Evolutionary conservation across 1,140 invertebrate species (phyloP).

Genomic region (Drosophila nasuta): DNA sequence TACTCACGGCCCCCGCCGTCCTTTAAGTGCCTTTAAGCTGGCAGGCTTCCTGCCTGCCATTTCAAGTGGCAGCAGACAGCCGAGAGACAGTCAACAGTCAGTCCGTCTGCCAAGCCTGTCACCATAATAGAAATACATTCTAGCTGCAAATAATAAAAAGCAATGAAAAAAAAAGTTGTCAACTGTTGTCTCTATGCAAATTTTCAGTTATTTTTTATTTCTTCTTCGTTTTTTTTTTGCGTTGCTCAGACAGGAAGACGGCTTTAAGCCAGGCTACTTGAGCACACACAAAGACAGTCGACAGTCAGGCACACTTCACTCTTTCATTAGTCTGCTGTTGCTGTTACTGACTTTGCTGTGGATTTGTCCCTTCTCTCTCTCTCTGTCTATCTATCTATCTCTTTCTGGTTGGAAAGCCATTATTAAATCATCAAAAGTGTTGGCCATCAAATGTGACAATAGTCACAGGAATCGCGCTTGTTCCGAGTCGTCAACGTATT

Average conservation of each 20-base stretch:
- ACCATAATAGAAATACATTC: conserved; percentile 61
- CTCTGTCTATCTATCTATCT: conserved; percentile 1
- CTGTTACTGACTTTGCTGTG: background rate
- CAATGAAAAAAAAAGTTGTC: conserved; percentile 67
- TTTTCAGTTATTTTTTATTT: conserved; percentile 28
- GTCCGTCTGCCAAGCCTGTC: conserved; percentile 49
- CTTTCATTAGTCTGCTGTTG: conserved; percentile 37
- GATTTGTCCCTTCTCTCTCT: too few species aligned
- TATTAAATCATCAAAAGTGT: conserved; percentile 81
- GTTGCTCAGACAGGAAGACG: conserved; percentile 4
- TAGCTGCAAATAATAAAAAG: conserved; percentile 65
- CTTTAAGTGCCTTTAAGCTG: conserved; percentile 58
- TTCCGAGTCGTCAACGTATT: conserved; percentile 10
- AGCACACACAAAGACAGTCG: background rate
- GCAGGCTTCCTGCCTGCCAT: conserved; percentile 33
- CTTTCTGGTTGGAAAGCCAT: conserved; percentile 31
- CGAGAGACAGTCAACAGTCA: conserved; percentile 20
- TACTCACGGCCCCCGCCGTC: conserved; percentile 24
- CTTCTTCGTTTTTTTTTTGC: background rate
- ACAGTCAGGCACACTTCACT: background rate
- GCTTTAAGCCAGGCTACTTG: conserved; percentile 29
- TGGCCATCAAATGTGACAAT: conserved; percentile 79
- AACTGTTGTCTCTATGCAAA: conserved; percentile 70
- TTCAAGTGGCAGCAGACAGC: conserved; percentile 42
- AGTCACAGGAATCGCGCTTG: conserved; percentile 28